Conservation (phyloP, 2,888 invertebrate species). For the Stenichneumon culpator region DNA sequence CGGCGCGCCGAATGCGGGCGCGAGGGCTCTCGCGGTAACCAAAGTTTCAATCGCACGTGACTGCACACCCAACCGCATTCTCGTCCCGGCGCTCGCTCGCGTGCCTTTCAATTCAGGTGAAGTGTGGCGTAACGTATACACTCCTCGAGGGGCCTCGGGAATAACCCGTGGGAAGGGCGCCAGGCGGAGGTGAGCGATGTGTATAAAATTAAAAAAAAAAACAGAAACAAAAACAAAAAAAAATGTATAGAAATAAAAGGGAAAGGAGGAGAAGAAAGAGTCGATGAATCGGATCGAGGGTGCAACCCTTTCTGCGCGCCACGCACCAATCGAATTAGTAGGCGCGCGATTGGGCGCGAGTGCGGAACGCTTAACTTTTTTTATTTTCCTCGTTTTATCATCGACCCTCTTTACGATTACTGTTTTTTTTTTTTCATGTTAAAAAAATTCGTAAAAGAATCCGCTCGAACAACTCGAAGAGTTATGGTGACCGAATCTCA, state of each 20-base stretch:
- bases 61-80: slow-evolving; percentile 30
- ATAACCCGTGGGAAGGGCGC: slow-evolving; percentile 19
- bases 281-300: not conserved
- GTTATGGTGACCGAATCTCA: no score
- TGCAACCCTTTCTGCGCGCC: no score
- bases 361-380: no score
- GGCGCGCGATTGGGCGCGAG: no score
- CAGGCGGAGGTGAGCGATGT: slow-evolving; percentile 6
- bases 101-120: slow-evolving; percentile 45
- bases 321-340: no score
- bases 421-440: no score
- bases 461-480: no score
- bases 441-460: no score
- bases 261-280: not conserved
- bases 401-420: no score
- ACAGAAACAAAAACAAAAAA: not conserved
- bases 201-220: slow-evolving; percentile 7
- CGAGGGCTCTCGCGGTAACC: slow-evolving; percentile 31
- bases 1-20: slow-evolving; percentile 2
- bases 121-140: slow-evolving; percentile 47
- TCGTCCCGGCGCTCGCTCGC: slow-evolving; percentile 10
- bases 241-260: not conserved
- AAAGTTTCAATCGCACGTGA: slow-evolving; percentile 61
- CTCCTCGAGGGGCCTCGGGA: slow-evolving; percentile 28
- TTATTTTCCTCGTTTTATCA: no score